phyloP scores from a whole-genome alignment of 2,113 vertebrate genomes.

The Nyctereutes procyonoides region DNA sequence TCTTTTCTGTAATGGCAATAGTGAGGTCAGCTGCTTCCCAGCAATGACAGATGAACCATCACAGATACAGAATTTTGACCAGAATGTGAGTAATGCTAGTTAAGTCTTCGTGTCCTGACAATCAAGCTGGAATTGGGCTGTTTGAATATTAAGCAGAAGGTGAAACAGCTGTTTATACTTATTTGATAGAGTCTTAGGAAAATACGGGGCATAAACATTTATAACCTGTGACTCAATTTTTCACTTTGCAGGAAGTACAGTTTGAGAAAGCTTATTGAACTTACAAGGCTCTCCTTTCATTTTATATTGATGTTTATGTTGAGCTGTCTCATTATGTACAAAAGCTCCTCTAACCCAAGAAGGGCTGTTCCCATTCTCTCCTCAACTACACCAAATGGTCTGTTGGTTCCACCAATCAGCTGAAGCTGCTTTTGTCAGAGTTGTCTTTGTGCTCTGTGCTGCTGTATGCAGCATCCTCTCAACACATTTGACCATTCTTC shows the following conservation, averaged over 20 bases:
- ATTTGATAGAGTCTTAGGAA: not conserved
- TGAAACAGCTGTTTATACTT: not conserved
- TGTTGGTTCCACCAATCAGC: not conserved
- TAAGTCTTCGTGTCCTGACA: not conserved
- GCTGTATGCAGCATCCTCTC: not conserved
- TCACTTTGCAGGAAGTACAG: not conserved
- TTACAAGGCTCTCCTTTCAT: not conserved
- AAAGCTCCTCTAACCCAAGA: not conserved
- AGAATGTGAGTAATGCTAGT: not conserved
- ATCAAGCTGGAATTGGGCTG: not conserved
- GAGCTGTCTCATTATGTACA: not conserved
- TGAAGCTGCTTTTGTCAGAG: not conserved
- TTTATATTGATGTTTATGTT: not conserved
- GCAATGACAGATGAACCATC: not conserved
- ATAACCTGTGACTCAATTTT: not conserved
- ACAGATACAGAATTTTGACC: not conserved
- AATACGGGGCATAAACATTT: not conserved
- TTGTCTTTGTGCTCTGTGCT: not conserved
- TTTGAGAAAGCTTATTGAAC: not conserved
- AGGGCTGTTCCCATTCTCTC: not conserved
- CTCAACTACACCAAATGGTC: not conserved
- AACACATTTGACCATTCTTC: not conserved
- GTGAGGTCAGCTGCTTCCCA: not conserved
- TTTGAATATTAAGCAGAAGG: not conserved
- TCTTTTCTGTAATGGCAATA: not conserved